Evolutionary conservation across 2,113 vertebrate genomes (phyloP), one percentile per base, ranked within the genome.

Genomic region (Neolamprologus caudopunctatus): DNA sequence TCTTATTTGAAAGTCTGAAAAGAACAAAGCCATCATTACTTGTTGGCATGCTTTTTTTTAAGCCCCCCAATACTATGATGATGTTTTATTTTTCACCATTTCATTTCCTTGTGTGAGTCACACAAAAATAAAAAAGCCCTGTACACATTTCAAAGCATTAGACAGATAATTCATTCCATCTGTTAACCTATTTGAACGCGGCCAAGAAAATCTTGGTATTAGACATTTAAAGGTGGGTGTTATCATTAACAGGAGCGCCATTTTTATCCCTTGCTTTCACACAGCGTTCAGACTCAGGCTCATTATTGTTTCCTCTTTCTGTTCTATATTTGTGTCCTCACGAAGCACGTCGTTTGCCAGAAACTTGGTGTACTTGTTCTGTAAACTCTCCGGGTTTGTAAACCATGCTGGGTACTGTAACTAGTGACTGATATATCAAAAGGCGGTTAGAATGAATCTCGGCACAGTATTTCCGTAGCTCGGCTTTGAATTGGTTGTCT

Each of bases 181-280:
- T 85, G 31, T 80, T 83, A 19, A 35, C 80, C 71, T 88, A 28
- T 85, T 82, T 80, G 81, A 90, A 54, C 4, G 17, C 3, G 1
- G 73, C 33, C 78, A 82, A 71, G 55, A 82, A 86, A 85, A 24
- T n/a, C 54, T 37, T 73, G 63, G 61, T 73, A 33, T 58, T 28
- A 66, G 45, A 81, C 21, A 7, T 80, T 92, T 66, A 40, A 57
- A 91, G 51, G 89, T 88, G 88, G 81, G 88, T 82, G 86, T 90
- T 87, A 51, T 68, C 75, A 66, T 61, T 45, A 86, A 58, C 79
- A 57, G 73, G 61, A n/a, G 8, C 31, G 28, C 50, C 58, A 85
- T 88, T 85, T 88, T 83, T 85, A 86, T 87, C 84, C 35, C 19
- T 8, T 68, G 82, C 53, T 58, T 80, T 55, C 86, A 88, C 82